Conservation (phyloP, 2,888 invertebrate species). For the Penaeus monodon region DNA sequence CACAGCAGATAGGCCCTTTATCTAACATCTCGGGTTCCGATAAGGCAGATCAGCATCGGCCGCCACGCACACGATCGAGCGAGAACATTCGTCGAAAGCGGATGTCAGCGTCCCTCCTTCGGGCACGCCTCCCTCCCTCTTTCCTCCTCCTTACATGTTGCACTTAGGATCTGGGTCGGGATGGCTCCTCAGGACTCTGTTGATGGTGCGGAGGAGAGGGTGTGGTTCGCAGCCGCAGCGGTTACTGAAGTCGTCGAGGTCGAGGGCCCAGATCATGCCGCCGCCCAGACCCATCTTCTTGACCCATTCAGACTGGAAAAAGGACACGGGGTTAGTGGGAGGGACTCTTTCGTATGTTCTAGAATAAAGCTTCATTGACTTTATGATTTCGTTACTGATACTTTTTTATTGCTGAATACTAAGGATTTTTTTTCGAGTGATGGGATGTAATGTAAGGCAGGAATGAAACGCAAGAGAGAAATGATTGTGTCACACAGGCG, state of each 20-base stretch:
- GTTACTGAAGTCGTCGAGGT: constrained; percentile 82
- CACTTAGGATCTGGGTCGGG: constrained; percentile 53
- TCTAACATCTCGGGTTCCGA: too few relatives aligned
- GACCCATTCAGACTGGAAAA: constrained; percentile 80
- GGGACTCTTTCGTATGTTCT: not conserved
- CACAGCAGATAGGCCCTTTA: too few relatives aligned
- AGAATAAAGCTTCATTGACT: too few relatives aligned
- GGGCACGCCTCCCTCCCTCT: not conserved
- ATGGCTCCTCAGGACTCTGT: constrained; percentile 76
- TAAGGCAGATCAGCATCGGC: too few relatives aligned
- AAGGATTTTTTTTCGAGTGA: not conserved
- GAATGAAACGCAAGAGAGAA: not conserved
- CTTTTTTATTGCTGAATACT: too few relatives aligned
- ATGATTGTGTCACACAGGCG: not conserved
- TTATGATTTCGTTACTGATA: not conserved
- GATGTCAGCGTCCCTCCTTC: not conserved
- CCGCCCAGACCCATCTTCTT: constrained; percentile 82
- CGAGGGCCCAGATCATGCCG: constrained; percentile 84
- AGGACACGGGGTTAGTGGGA: not conserved
- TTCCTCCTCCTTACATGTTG: constrained; percentile 24
- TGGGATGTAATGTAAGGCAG: not conserved
- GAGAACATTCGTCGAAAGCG: not conserved
- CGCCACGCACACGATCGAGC: too few relatives aligned
- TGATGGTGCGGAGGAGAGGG: constrained; percentile 83
- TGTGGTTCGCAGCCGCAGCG: constrained; percentile 85